phyloP scores from a whole-genome alignment of 2,797 vertebrate species.

The Phaenicophaeus curvirostris region DNA sequence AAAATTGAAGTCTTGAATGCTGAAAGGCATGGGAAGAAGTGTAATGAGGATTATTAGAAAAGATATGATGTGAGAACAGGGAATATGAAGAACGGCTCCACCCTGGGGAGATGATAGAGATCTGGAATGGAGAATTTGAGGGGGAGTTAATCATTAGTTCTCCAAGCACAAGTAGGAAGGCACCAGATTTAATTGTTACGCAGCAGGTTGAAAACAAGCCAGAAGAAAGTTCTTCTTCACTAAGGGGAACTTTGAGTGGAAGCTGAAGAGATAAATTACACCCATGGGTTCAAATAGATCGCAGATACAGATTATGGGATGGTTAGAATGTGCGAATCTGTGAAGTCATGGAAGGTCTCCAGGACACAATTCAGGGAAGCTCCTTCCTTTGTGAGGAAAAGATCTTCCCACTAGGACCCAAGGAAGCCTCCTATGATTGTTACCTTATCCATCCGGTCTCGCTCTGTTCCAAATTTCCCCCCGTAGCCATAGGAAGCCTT shows the following conservation, averaged over 20 bases:
- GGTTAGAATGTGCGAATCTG: not conserved
- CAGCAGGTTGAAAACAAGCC: not conserved
- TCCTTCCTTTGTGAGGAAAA: not conserved
- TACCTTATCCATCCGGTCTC: slow-evolving; percentile 97
- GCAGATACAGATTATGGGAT: not conserved
- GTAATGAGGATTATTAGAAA: not conserved
- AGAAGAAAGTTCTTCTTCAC: not conserved
- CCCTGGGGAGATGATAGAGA: not conserved
- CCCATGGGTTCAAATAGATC: not conserved
- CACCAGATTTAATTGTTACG: not conserved
- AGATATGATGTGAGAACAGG: not conserved
- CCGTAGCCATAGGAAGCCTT: slow-evolving; percentile 96
- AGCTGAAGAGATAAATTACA: not conserved
- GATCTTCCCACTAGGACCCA: not conserved
- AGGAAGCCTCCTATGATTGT: not conserved
- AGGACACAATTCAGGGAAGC: not conserved
- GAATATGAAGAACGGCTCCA: not conserved
- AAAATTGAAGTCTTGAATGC: not conserved
- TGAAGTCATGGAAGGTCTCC: not conserved
- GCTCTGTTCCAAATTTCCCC: slow-evolving; percentile 93
- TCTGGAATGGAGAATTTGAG: not conserved
- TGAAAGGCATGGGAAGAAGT: not conserved
- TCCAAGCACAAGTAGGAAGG: not conserved
- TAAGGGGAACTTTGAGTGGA: not conserved
- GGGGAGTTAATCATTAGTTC: not conserved